Percentiles rank a stretch among this genome's conserved stretches.
phyloP scores from a whole-genome alignment of 1,140 invertebrate genomes.

The Saccostrea cuccullata region DNA sequence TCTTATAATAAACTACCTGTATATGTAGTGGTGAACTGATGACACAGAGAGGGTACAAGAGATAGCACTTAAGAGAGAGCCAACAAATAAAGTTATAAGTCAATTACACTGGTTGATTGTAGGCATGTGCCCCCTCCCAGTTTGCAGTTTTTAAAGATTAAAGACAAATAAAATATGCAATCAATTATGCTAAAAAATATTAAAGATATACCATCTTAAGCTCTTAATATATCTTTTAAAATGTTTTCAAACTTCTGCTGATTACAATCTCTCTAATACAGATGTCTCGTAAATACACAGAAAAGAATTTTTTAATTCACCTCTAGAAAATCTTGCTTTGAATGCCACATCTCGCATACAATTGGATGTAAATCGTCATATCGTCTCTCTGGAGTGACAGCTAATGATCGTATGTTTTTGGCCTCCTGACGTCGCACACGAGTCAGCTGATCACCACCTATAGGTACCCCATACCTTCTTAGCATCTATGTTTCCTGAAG shows the following conservation, averaged over 20 bases:
- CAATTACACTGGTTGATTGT: constrained; percentile 1
- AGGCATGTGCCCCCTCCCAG: neutral
- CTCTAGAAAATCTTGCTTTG: constrained; percentile 42
- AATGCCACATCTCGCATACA: constrained; percentile 42
- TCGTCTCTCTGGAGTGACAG: constrained; percentile 7
- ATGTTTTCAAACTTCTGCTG: neutral
- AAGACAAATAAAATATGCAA: neutral
- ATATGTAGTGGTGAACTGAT: neutral
- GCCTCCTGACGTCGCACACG: neutral
- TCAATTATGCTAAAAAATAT: neutral
- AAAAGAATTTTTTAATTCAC: neutral
- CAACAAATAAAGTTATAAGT: neutral
- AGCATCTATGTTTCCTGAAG: neutral
- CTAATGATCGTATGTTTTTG: constrained; percentile 17
- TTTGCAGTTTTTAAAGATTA: neutral
- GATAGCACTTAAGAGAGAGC: constrained; percentile 4
- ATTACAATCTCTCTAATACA: neutral
- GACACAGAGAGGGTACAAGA: constrained; percentile 5
- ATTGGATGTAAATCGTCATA: constrained; percentile 39
- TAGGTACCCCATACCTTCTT: neutral
- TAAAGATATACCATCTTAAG: neutral
- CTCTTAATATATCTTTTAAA: constrained; percentile 7
- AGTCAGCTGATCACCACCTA: constrained; percentile 43
- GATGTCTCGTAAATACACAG: neutral
- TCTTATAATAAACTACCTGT: neutral